These are phyloP conservation scores for Phoebastria nigripes DNA, from an alignment of 2,797 vertebrate genomes.

Conservation along the genomic window DNA sequence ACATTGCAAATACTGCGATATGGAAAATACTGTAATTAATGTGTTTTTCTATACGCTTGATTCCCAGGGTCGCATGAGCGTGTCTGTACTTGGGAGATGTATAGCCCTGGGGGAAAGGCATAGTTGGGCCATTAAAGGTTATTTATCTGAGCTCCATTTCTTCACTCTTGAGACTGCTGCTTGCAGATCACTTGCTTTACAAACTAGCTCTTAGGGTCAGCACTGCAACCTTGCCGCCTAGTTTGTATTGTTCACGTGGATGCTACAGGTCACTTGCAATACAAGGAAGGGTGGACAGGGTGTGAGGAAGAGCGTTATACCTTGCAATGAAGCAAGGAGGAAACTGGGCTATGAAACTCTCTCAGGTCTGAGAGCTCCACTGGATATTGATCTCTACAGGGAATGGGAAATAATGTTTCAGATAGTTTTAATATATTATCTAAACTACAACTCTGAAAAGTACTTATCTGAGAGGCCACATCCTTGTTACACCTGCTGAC, in stretches of 20 bases:
- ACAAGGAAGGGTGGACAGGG: neutral
- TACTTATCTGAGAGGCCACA: neutral
- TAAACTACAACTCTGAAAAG: neutral
- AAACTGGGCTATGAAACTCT: neutral
- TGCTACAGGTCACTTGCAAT: neutral
- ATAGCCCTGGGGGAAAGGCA: neutral
- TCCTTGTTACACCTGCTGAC: neutral
- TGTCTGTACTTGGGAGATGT: neutral
- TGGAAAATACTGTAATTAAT: neutral
- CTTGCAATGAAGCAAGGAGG: neutral
- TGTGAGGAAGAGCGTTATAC: accelerated
- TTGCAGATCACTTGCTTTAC: neutral
- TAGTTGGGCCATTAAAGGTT: neutral
- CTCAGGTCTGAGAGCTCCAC: neutral
- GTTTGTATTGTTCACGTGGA: accelerated
- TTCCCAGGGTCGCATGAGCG: accelerated
- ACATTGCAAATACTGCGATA: neutral
- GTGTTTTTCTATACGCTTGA: accelerated
- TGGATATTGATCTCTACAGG: neutral
- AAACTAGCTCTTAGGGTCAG: accelerated
- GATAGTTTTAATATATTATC: neutral
- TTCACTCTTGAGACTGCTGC: accelerated
- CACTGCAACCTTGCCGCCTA: neutral
- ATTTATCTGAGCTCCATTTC: neutral
- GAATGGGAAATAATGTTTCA: neutral